Evolutionary conservation across 2,888 invertebrate species (phyloP), one percentile per base, ranked within the genome.

Genomic region (Encarsia formosa): DNA sequence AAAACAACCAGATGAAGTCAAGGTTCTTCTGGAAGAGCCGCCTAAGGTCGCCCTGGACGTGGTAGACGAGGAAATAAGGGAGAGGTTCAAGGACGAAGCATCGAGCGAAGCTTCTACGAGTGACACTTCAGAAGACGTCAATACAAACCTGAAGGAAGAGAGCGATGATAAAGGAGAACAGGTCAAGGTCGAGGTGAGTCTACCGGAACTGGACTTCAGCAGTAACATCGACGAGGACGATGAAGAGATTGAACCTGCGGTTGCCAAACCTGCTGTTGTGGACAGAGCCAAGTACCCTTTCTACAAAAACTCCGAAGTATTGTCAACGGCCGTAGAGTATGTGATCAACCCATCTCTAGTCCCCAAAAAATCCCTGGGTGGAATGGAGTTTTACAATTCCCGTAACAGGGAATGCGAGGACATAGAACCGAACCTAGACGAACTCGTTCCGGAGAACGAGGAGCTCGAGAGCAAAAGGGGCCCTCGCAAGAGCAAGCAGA

Each of bases 301-400:
- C 67, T 87, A 87, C 57, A 67, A 70, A 2, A 73, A 76, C 59
- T 70, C 74, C 16, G 57, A 62, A 15, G 57, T 82, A 0, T 73
- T 78, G 45, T 70, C 82, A 62, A 86, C 87, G 0, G 83, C 86
- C 0, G 66, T 87, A 19, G 77, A 81, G 31, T 88, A 87, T 64
- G 81, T 85, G 1, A 80, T 84, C 65, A 80, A 85, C 73, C 75
- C 85, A 1, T 71, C 76, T 49, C 75, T 78, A 6, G 79, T 86
- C 22, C 87, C 87, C 0, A 74, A 71, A 24, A 87, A 88, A 73
- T 78, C 79, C 0, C 73, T 75, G 9, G 82, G 83, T n/a, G 80
- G 82, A 11, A 81, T 85, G 65, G 83, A 85, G 52, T 87, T 88
- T 72, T 88, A 88, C 62, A 80, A 84, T 54, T 84, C 85, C 0